Percentiles rank a stretch among this genome's conserved stretches.
phyloP scores from a whole-genome alignment of 2,888 invertebrate genomes.

The Pterobdella sp. region DNA sequence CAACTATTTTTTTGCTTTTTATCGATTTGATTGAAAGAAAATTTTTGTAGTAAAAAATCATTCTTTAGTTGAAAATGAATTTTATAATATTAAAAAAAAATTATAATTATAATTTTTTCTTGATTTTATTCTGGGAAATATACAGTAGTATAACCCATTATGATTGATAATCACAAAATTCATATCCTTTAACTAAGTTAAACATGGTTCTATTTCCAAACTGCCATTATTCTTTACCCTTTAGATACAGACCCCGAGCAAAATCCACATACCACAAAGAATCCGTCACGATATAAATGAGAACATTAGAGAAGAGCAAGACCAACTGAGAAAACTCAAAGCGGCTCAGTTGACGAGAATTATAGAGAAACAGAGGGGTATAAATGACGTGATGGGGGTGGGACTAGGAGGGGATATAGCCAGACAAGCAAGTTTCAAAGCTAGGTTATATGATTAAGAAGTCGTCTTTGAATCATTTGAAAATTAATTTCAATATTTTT shows the following conservation, averaged over 20 bases:
- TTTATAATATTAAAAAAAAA: no score
- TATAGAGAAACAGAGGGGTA: background rate
- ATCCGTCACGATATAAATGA: background rate
- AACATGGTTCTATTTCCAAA: no score
- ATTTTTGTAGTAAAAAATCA: no score
- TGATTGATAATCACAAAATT: no score
- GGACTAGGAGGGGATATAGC: background rate
- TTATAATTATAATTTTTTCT: no score
- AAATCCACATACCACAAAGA: background rate
- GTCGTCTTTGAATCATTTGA: background rate
- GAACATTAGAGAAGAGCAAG: background rate
- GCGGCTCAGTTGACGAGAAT: background rate
- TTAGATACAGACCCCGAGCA: background rate
- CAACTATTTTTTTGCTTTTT: no score
- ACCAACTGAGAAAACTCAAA: background rate
- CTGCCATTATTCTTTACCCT: background rate
- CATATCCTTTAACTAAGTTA: no score
- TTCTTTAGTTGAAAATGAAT: no score
- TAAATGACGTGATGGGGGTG: background rate
- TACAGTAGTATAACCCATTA: no score
- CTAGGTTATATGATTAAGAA: no score
- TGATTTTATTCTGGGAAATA: no score
- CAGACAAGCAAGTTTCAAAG: conserved; percentile 5
- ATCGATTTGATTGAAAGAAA: no score
- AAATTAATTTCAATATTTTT: background rate